Base-by-base conservation (phyloP, 2,797 vertebrate species). In the Enteromius trimaculatus region DNA sequence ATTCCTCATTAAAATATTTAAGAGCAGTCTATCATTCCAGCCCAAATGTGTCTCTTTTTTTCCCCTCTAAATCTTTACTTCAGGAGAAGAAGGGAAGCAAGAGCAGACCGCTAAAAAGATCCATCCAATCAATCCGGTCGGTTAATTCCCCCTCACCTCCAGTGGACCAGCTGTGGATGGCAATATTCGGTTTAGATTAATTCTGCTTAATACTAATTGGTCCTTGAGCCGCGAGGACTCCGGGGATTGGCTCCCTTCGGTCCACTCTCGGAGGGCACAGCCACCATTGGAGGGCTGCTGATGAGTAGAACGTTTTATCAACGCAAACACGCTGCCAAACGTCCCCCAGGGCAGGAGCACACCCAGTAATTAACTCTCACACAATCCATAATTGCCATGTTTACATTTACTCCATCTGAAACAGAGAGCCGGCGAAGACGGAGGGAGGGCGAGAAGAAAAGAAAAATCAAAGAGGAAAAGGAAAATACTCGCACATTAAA, bases 361-460 rank as follows among this genome's bases (percentile, higher is more conserved):
- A 92, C 90, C 92, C 94, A 92, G 93, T 95, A 95, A 96, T 96
- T 96, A 96, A 95, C 93, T 95, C 92, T 90, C 92, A 88, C 93
- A 93, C 94, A 94, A 96, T 95, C 95, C 95, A 93, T 96, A 95
- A 96, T 95, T 95, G 94, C 93, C 92, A 90, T 95, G 95, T 95
- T 95, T 95, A 96, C 95, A 95, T 94, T 89, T 79, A 75, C 81
- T 82, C 85, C 77, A 77, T 83, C 79, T 88, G 87, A 86, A 91
- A 93, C 87, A 86, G 92, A 72, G 88, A 86, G 81, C 58, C 60
- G 3, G 34, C 6, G 17, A 89, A 90, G 85, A 92, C 84, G 74
- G 88, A 80, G 87, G 75, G 87, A 74, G 85, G 81, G 39, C 26
- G 88, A 84, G 75, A 85, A 76, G 81, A 74, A 77, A 79, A 53